Evolutionary conservation across 1,140 invertebrate genomes (phyloP).

Genomic region (Brachionus sp.): DNA sequence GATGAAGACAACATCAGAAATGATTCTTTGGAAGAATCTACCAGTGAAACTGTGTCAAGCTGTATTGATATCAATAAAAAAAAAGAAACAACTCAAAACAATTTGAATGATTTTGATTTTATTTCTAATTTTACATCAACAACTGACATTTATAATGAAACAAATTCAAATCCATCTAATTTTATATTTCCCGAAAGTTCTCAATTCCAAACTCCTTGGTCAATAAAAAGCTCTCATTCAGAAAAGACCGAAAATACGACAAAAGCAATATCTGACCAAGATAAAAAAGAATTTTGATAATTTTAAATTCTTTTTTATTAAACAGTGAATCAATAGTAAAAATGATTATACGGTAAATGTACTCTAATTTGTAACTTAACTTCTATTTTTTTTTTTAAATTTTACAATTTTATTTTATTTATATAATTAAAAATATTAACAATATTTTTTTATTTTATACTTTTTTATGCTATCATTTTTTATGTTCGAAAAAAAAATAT

Average conservation of each 20-base stretch:
- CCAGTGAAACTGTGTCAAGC: not conserved
- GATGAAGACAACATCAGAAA: not conserved
- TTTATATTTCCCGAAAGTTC: not conserved
- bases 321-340: not conserved
- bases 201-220: not conserved
- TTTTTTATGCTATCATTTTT: too few relatives aligned
- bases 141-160: not conserved
- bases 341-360: not conserved
- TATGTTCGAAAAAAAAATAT: too few relatives aligned
- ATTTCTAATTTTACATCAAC: not conserved
- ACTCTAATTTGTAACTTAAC: not conserved
- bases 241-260: not conserved
- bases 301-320: constrained; percentile 10
- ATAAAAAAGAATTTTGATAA: not conserved
- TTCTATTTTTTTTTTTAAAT: not conserved
- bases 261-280: not conserved
- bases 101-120: constrained; percentile 27
- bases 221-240: not conserved
- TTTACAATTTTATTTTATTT: not conserved
- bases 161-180: not conserved
- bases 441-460: not conserved
- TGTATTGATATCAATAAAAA: not conserved
- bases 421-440: not conserved
- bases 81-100: not conserved
- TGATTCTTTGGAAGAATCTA: constrained; percentile 16